Percentiles rank a stretch among this genome's conserved stretches.
Conservation (phyloP, 2,113 vertebrate genomes). For the Bothrops jararaca region DNA sequence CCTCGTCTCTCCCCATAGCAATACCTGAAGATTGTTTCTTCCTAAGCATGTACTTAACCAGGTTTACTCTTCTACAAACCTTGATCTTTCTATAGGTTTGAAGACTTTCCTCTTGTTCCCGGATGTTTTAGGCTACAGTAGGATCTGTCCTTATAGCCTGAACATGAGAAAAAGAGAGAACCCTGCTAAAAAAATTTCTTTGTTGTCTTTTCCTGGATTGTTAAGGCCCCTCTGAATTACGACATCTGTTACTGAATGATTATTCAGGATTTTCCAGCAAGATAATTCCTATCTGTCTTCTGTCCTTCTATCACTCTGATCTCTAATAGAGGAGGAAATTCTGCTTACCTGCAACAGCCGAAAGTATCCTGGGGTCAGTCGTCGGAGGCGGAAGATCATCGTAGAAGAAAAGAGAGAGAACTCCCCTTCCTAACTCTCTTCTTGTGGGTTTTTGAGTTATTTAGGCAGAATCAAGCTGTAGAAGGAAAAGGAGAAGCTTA, state of each 20-base stretch:
- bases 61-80: background rate
- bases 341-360: conserved; percentile 86
- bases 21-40: background rate
- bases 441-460: background rate
- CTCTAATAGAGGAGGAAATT: background rate
- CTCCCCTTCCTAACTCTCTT: background rate
- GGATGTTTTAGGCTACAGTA: background rate
- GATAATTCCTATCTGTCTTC: background rate
- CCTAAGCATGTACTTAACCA: background rate
- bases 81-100: background rate
- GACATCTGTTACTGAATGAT: background rate
- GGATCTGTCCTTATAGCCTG: background rate
- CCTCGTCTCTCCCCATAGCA: background rate
- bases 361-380: conserved; percentile 91
- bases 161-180: background rate
- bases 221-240: background rate
- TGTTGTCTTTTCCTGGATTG: background rate
- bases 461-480: background rate
- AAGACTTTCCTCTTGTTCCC: background rate
- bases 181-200: background rate
- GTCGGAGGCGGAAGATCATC: conserved; percentile 87
- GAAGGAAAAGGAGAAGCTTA: background rate
- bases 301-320: background rate
- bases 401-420: background rate
- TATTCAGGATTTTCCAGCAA: background rate